Conservation (phyloP, 2,113 vertebrate species). For the Bucco capensis region DNA sequence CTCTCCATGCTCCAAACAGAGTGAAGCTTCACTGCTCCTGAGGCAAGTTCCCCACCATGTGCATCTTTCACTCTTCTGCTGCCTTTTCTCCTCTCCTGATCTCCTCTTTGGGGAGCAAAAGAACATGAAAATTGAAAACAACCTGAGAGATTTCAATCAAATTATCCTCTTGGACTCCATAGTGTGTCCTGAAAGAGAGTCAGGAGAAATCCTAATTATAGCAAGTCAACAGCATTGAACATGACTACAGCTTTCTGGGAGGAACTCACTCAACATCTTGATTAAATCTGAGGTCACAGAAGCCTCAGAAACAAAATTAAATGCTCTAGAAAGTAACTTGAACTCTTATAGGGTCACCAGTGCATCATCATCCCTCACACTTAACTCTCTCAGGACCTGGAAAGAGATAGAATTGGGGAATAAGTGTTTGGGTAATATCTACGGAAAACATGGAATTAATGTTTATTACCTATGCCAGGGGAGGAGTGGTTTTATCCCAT, state of each 20-base stretch:
- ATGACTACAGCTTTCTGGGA: neutral
- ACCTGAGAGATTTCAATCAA: constrained; percentile 22
- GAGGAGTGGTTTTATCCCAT: neutral
- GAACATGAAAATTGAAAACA: constrained; percentile 32
- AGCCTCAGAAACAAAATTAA: constrained; percentile 52
- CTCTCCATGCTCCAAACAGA: neutral
- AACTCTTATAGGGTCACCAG: neutral
- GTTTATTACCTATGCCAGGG: rapidly evolving
- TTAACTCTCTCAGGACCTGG: neutral
- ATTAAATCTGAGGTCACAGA: constrained; percentile 41
- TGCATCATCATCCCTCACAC: neutral
- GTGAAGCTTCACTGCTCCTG: neutral
- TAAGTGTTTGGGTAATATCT: neutral
- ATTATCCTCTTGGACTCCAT: neutral
- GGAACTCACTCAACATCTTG: constrained; percentile 33
- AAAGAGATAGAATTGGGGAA: neutral
- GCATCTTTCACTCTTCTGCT: neutral
- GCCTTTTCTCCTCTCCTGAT: neutral
- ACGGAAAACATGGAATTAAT: no score
- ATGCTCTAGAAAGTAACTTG: neutral
- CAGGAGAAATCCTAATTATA: constrained; percentile 13
- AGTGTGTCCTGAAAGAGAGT: neutral
- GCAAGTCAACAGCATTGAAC: neutral
- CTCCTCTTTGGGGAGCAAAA: neutral
- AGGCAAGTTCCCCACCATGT: neutral